Conservation (phyloP, 2,113 vertebrate genomes). For the Strix aluco region DNA sequence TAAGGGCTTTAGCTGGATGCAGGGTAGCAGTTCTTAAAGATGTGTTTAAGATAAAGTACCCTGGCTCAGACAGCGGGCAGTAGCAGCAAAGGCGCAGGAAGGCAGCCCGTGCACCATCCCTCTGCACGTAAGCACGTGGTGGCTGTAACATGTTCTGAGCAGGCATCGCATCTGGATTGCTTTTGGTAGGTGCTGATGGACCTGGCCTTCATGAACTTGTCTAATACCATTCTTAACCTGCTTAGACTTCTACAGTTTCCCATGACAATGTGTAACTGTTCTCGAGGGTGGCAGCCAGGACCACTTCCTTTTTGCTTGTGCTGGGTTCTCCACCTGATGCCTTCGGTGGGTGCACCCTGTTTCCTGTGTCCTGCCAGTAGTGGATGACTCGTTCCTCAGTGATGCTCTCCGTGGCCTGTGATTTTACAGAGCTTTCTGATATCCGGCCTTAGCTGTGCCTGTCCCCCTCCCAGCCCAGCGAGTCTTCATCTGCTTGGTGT, state of each 20-base stretch:
- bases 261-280: rapidly evolving
- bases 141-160: neutral
- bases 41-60: neutral
- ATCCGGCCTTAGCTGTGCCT: neutral
- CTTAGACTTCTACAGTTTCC: neutral
- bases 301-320: neutral
- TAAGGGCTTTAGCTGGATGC: neutral
- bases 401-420: rapidly evolving
- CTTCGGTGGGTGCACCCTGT: neutral
- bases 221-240: neutral
- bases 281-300: neutral
- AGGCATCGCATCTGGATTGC: rapidly evolving
- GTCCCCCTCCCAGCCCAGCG: neutral
- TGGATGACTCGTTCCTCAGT: neutral
- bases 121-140: rapidly evolving
- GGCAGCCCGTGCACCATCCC: rapidly evolving
- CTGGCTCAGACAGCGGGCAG: neutral
- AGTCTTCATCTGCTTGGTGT: neutral
- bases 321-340: neutral
- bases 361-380: neutral
- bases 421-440: neutral
- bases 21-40: neutral
- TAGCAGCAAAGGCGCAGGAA: rapidly evolving
- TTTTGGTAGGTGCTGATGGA: neutral
- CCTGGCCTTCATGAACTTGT: neutral